Evolutionary conservation across 2,888 invertebrate genomes (phyloP), one percentile per base, ranked within the genome.

Genomic region (Euclidia mi): DNA sequence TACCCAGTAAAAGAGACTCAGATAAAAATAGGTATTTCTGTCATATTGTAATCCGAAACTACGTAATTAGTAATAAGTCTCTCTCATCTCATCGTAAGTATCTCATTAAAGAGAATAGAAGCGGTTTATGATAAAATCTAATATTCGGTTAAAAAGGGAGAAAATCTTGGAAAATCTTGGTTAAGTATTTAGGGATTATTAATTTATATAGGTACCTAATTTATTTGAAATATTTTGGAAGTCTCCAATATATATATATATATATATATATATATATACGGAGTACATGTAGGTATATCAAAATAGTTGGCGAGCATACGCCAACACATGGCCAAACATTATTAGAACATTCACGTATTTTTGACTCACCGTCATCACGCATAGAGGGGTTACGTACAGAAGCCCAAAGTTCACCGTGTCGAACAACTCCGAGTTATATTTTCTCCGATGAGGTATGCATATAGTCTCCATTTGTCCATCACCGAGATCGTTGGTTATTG

Each of bases 361-460:
- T 29, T 43, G 45, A 91, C 96, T 95, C 82, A 96, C 96, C 92
- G 96, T 96, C 96, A 98, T 98, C 18, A 98, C 96, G 44, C 96
- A 92, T 45, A 98, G 90, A 0, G 98, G 98, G 32, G 98, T 95
- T 35, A 97, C 95, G 88, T 98, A 98, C 60, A 98, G 96, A 6
- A 98, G 94, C 3, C 97, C 96, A 78, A 98, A 97, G 90, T 98
- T 98, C 65, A 97, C 96, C 88, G 97, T 96, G 83, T 98, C 97
- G 83, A 97, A 96, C 34, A 97, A 84, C 80, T 97, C 96, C 0
- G 97, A 97, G 84, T 97, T 96, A 88, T 96, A 98, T 87, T 97
- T 96, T 87, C 96, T 95, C 3, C 97, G 95, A 78, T 97, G 96
- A 4, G 96, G 94, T 44, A 97, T 96, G 85, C 98, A 98, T 60